Evolutionary conservation across 2,113 vertebrate species (phyloP).

Genomic region (Fulica atra): DNA sequence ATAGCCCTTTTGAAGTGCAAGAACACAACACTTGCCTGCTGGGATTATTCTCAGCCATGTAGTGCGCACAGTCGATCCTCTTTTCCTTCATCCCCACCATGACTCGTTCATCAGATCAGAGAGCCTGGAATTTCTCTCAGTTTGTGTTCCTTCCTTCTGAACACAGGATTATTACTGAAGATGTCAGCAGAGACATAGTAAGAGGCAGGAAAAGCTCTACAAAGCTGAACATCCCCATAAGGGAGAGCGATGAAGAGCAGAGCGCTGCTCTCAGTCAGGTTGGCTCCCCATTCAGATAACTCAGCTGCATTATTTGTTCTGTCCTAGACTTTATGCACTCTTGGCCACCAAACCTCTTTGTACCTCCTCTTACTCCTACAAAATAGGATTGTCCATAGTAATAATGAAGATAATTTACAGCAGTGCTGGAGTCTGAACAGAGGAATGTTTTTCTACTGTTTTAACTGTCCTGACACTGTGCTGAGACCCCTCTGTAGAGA

Average conservation of each 20-base stretch:
- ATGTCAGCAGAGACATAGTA: neutral
- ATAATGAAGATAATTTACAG: neutral
- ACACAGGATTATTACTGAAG: neutral
- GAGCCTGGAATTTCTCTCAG: neutral
- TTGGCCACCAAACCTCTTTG: neutral
- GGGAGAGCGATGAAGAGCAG: neutral
- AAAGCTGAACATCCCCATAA: neutral
- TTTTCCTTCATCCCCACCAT: neutral
- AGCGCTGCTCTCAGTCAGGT: neutral
- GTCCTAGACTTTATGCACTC: neutral
- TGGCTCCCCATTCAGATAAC: neutral
- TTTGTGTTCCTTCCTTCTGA: neutral
- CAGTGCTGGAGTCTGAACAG: neutral
- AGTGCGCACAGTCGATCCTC: neutral
- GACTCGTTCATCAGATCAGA: neutral
- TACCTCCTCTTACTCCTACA: neutral
- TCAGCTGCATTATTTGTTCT: neutral
- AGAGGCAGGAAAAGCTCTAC: neutral
- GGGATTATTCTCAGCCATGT: neutral
- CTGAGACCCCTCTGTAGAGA: neutral
- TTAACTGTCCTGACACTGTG: neutral
- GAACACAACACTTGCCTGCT: neutral
- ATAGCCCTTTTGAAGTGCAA: neutral
- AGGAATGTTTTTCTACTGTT: neutral
- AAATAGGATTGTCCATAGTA: neutral